phyloP scores from a whole-genome alignment of 2,797 vertebrate genomes.

The Sarcoramphus papa region DNA sequence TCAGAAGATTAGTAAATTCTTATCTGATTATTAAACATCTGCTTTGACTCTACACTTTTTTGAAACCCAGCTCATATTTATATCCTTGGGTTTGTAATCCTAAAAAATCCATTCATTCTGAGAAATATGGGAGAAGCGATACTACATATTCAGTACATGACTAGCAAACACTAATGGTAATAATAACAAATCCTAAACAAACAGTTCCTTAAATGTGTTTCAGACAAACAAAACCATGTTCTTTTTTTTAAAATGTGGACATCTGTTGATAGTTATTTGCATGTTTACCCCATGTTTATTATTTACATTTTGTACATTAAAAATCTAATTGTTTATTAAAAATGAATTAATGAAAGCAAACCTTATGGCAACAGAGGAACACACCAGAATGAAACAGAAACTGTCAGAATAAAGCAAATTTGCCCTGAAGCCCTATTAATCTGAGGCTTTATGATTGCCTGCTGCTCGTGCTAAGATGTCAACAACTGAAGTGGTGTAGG shows the following conservation, averaged over 20 bases:
- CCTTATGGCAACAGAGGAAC: not conserved
- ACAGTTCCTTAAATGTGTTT: not conserved
- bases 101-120: not conserved
- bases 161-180: not conserved
- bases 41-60: not conserved
- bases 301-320: not conserved
- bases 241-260: not conserved
- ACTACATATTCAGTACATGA: not conserved
- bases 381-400: not conserved
- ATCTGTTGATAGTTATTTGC: not conserved
- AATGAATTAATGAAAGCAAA: not conserved
- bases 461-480: conserved; percentile 11
- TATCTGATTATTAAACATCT: not conserved
- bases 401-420: not conserved
- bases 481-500: conserved; percentile 1
- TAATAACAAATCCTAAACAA: not conserved
- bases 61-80: not conserved
- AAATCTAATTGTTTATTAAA: not conserved
- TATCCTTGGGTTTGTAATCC: not conserved
- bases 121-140: not conserved
- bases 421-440: conserved; percentile 18
- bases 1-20: not conserved
- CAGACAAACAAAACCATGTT: not conserved
- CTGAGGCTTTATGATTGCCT: conserved; percentile 15
- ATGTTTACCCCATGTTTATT: not conserved